phyloP scores from a whole-genome alignment of 2,888 invertebrate species.

The Eupithecia insigniata region DNA sequence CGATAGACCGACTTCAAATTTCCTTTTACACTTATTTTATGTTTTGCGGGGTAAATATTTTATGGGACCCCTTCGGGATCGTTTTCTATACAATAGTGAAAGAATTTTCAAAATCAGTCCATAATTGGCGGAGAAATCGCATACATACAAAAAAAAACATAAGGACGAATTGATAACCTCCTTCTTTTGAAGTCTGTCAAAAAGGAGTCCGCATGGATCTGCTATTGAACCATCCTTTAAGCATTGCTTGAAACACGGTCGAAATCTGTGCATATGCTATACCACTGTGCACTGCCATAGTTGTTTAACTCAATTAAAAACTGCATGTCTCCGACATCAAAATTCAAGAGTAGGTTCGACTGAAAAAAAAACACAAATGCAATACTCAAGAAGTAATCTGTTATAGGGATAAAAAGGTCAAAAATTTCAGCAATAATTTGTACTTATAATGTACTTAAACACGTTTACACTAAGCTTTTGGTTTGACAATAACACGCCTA shows the following conservation, averaged over 20 bases:
- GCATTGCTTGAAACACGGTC: neutral
- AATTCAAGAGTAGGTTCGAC: conserved; percentile 12
- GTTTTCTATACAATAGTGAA: too few species aligned
- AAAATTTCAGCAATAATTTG: conserved; percentile 61
- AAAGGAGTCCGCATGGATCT: neutral
- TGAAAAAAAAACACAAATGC: conserved; percentile 32
- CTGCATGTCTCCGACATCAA: neutral
- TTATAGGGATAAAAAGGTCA: conserved; percentile 41
- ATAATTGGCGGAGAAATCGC: too few species aligned
- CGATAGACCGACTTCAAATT: too few species aligned
- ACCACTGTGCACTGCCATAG: neutral
- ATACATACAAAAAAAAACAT: too few species aligned
- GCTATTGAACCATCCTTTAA: neutral
- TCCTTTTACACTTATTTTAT: too few species aligned
- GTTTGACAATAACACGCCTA: conserved; percentile 41
- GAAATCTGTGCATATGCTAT: neutral
- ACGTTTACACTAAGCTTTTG: conserved; percentile 27
- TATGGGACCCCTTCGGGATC: too few species aligned
- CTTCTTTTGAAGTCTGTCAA: neutral
- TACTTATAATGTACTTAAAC: conserved; percentile 67
- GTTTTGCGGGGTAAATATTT: too few species aligned
- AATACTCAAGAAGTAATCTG: conserved; percentile 38
- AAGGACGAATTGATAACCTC: too few species aligned
- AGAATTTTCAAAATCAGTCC: too few species aligned
- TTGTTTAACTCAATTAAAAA: neutral